Conservation (phyloP, 1,140 invertebrate species). For the Leptinotarsa defecta region DNA sequence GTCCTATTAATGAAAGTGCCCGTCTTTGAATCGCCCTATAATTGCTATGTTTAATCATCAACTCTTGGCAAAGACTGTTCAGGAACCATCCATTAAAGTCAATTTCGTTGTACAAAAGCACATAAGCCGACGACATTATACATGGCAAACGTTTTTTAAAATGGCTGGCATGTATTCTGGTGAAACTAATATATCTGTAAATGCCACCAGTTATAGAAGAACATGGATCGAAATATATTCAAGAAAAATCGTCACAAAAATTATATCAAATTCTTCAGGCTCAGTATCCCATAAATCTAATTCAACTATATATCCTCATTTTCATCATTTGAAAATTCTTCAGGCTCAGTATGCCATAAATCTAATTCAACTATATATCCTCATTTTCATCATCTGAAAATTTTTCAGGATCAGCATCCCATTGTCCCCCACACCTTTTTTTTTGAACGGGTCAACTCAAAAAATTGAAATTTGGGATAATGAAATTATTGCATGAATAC, state of each 20-base stretch:
- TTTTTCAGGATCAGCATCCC: too few species aligned
- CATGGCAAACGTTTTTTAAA: neutral
- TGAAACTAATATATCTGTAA: neutral
- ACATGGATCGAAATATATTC: neutral
- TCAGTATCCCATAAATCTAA: too few species aligned
- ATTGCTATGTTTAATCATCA: conserved; percentile 79
- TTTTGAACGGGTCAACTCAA: too few species aligned
- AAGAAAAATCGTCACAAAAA: neutral
- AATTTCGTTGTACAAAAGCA: neutral
- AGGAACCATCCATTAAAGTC: conserved; percentile 89
- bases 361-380: conserved; percentile 69
- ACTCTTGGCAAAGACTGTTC: conserved; percentile 76
- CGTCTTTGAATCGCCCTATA: conserved; percentile 85
- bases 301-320: neutral
- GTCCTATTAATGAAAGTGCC: conserved; percentile 83
- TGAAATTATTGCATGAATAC: too few species aligned
- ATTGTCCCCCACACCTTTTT: too few species aligned
- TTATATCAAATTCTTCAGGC: neutral
- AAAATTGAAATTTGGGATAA: too few species aligned
- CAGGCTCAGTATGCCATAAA: conserved; percentile 83
- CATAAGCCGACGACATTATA: neutral
- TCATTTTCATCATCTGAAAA: too few species aligned
- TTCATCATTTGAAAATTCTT: neutral
- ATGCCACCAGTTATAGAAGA: neutral
- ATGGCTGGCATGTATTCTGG: neutral